Evolutionary conservation across 2,888 invertebrate species (phyloP).

Genomic region (Plebejus melissa): DNA sequence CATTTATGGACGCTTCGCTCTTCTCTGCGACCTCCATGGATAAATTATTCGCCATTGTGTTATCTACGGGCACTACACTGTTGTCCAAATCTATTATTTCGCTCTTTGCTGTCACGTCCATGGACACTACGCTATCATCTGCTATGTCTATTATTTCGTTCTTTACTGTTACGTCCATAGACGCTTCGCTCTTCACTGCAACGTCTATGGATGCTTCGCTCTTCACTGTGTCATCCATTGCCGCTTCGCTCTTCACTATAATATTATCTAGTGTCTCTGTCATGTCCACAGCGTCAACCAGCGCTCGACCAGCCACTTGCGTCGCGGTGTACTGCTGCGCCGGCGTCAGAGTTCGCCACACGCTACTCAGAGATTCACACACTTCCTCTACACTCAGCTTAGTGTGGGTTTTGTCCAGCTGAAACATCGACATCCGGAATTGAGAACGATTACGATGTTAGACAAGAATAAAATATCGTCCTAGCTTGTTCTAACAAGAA

Average conservation of each 20-base stretch:
- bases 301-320: constrained; percentile 1
- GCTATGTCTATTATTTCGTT: background rate
- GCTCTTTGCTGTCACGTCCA: background rate
- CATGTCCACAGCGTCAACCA: background rate
- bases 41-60: background rate
- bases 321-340: background rate
- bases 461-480: background rate
- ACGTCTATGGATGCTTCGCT: background rate
- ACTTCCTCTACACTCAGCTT: constrained; percentile 12
- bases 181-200: background rate
- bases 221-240: background rate
- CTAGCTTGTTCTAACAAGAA: too few species aligned
- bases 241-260: background rate
- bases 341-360: background rate
- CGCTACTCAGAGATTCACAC: background rate
- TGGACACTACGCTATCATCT: background rate
- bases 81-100: background rate
- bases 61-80: background rate
- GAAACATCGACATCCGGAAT: background rate
- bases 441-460: background rate
- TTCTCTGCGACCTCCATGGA: background rate
- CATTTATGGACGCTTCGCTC: background rate
- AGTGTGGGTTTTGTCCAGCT: background rate
- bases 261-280: background rate
- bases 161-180: background rate